Base-by-base conservation (phyloP, 2,888 invertebrate genomes). In the Dione vanillae region DNA sequence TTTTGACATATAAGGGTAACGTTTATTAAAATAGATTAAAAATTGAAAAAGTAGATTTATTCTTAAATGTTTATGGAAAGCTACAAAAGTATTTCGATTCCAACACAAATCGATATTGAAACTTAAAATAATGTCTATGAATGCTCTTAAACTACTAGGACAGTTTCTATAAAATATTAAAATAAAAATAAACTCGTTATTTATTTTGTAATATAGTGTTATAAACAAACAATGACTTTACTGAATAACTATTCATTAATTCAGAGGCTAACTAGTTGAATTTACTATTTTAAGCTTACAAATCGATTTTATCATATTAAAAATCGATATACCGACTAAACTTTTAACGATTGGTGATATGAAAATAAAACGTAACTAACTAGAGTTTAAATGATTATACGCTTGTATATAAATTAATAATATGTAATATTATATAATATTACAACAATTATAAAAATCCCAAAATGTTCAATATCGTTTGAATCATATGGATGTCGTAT, bases 311-410 rank as follows among this genome's bases (percentile, higher is more conserved):
- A 35, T 14, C n/a, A 35, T 16, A 16, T 16, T 54, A 37, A 6
- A 54, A n/a, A 54, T 45, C n/a, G n/a, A 64, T 47, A 45, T 49
- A 37, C 47, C 37, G 49, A 64, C 19, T 64, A 8, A 35, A 64
- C 35, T 37, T 37, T 49, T 49, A 19, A 49, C 35, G 35, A 47
- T 27, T 37, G 35, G 35, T 16, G 14, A 64, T 37, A 37, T 19
- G 16, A 49, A 64, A 49, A 12, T 49, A 64, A 49, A 64, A 62
- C 1, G 19, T 51, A 19, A 1, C 49, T 64, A 47, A 40, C 16
- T 64, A 49, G 12, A 19, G 19, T 14, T 64, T 65, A 69, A 65
- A 52, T 27, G 37, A 52, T 70, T 43, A 52, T 70, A 70, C 40
- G 20, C 16, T 51, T 66, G 37, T 59, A 37, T 70, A 70, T 59